These are phyloP conservation scores for Galendromus occidentalis DNA, from an alignment of 1,140 invertebrate species.

Conservation along the genomic window DNA sequence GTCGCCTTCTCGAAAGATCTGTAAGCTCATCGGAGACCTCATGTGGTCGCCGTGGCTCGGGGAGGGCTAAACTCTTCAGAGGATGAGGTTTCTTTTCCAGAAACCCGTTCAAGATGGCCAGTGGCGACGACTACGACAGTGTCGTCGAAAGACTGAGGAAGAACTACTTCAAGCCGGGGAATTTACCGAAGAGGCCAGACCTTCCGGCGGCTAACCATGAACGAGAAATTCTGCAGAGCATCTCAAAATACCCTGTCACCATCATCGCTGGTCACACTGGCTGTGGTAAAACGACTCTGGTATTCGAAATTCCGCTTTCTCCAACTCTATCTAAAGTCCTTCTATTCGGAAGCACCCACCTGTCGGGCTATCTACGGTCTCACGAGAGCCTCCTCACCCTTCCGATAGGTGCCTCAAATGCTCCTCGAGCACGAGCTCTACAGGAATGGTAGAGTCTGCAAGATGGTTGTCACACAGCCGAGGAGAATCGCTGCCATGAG, in stretches of 20 bases:
- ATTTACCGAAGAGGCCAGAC: neutral
- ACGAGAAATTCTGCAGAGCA: neutral
- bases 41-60: too few relatives aligned
- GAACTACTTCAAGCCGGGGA: neutral
- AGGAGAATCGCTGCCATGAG: slow-evolving; percentile 62
- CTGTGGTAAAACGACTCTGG: neutral
- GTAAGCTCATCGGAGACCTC: too few relatives aligned
- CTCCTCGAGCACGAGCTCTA: neutral
- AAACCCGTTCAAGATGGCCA: too few relatives aligned
- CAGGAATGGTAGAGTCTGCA: slow-evolving; percentile 43
- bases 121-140: too few relatives aligned
- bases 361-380: too few relatives aligned
- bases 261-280: neutral
- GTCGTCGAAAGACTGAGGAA: neutral
- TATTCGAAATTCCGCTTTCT: neutral
- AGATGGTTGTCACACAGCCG: slow-evolving; percentile 71
- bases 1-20: too few relatives aligned
- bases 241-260: neutral
- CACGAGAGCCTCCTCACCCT: neutral
- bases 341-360: too few relatives aligned
- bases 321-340: too few relatives aligned
- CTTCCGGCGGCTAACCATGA: neutral
- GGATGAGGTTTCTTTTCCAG: too few relatives aligned
- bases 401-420: neutral
- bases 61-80: too few relatives aligned